These are phyloP conservation scores for Athene noctua DNA, from an alignment of 2,113 vertebrate species.

Conservation along the genomic window DNA sequence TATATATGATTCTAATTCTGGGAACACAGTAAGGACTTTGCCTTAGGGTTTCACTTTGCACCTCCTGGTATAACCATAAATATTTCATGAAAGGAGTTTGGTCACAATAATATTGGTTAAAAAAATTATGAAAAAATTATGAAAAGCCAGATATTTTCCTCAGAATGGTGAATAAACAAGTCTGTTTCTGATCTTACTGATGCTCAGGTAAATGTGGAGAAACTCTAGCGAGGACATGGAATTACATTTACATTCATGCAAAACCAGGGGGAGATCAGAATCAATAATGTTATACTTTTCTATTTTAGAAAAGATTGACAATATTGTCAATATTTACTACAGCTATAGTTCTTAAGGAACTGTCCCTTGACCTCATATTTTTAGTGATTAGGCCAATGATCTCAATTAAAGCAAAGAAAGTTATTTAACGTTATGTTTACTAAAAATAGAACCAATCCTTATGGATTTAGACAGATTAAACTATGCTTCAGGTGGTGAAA, in stretches of 20 bases:
- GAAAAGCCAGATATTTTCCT: not conserved
- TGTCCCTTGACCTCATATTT: not conserved
- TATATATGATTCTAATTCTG: not conserved
- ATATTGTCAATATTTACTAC: not conserved
- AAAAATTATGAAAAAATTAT: not conserved
- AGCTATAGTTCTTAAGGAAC: not conserved
- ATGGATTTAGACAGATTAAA: not conserved
- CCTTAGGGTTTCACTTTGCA: not conserved
- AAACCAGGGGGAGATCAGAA: not conserved
- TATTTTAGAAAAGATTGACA: not conserved
- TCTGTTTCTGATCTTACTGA: not conserved
- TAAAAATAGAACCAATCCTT: conserved; percentile 26
- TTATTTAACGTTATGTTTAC: conserved; percentile 17
- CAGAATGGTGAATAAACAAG: not conserved
- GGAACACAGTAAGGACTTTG: not conserved
- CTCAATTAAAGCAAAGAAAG: conserved; percentile 32
- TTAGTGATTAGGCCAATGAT: not conserved
- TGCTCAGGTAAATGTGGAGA: not conserved
- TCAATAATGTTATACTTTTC: not conserved
- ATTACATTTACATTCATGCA: not conserved
- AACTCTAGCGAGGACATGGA: not conserved
- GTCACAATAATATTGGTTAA: not conserved
- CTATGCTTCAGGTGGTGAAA: not conserved
- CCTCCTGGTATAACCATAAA: not conserved
- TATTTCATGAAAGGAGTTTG: not conserved